A percentile compares a stretch with the other conserved stretches of the same genome.
Conservation (phyloP, 2,888 invertebrate genomes). For the Diploptera punctata region DNA sequence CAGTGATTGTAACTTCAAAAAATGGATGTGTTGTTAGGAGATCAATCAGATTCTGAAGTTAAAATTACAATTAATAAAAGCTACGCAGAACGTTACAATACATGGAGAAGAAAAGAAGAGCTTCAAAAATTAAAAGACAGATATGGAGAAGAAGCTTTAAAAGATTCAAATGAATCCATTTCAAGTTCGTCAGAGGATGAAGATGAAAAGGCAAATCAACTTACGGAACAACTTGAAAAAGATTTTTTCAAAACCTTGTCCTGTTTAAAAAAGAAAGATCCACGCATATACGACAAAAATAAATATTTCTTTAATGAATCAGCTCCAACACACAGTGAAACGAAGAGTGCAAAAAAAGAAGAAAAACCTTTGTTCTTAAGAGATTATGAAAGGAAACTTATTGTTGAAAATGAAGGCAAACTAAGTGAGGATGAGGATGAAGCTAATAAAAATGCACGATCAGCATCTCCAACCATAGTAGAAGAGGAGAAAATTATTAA, state of each 20-base stretch:
- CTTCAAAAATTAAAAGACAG: conserved; percentile 73
- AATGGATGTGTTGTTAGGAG: conserved; percentile 63
- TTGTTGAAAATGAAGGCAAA: conserved; percentile 50
- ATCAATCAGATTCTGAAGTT: conserved; percentile 61
- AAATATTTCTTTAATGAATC: conserved; percentile 67
- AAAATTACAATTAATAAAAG: conserved; percentile 73
- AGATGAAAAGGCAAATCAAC: conserved; percentile 63
- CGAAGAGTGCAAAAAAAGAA: conserved; percentile 52
- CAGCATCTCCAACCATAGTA: conserved; percentile 62
- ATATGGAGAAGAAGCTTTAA: conserved; percentile 66
- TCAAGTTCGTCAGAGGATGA: conserved; percentile 69
- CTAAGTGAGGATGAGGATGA: conserved; percentile 42
- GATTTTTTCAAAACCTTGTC: conserved; percentile 88
- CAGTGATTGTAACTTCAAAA: no score
- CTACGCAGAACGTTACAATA: conserved; percentile 85
- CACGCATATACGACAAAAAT: conserved; percentile 83
- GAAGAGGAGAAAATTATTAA: conserved; percentile 72
- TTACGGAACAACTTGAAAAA: conserved; percentile 75
- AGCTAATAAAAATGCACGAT: conserved; percentile 45
- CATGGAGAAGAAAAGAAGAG: conserved; percentile 86
- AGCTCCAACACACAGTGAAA: conserved; percentile 45
- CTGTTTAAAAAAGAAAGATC: conserved; percentile 86
- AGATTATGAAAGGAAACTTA: conserved; percentile 80
- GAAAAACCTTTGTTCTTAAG: conserved; percentile 70
- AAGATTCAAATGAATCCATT: conserved; percentile 55